phyloP scores from a whole-genome alignment of 2,797 vertebrate species.

The Rachycentron canadum region DNA sequence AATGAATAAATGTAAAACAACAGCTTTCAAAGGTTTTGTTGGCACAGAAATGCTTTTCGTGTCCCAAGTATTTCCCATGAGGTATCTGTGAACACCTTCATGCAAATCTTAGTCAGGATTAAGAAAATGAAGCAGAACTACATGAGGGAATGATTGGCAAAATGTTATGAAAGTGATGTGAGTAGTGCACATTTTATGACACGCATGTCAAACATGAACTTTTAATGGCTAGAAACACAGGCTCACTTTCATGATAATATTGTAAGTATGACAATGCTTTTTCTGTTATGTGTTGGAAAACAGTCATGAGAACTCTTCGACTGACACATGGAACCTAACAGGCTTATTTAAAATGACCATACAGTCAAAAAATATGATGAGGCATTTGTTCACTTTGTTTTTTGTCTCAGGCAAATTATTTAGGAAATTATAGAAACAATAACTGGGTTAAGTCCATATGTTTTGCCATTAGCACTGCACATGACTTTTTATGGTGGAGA shows the following conservation, averaged over 20 bases:
- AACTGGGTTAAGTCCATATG: background rate
- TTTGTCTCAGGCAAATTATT: background rate
- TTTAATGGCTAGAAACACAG: constrained; percentile 10
- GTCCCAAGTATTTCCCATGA: constrained; percentile 77
- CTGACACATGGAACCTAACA: background rate
- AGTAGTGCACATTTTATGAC: constrained; percentile 33
- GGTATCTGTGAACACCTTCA: constrained; percentile 71
- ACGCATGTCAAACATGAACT: constrained; percentile 36
- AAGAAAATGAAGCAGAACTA: constrained; percentile 63
- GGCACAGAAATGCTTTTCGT: constrained; percentile 68
- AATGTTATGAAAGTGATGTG: constrained; percentile 33
- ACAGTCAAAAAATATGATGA: background rate
- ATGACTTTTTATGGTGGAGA: background rate
- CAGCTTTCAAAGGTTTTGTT: constrained; percentile 81
- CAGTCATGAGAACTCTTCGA: background rate
- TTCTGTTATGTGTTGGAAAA: background rate
- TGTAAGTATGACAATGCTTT: background rate
- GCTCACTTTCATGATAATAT: background rate
- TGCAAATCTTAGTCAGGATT: constrained; percentile 69
- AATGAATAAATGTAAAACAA: constrained; percentile 89
- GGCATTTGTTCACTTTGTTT: background rate
- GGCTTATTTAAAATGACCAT: background rate
- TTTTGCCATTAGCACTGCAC: constrained; percentile 45
- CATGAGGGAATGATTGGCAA: constrained; percentile 28
- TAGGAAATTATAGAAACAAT: background rate